These are phyloP conservation scores for Parapsyche elsis DNA, from an alignment of 1,140 invertebrate species.

Conservation along the genomic window DNA sequence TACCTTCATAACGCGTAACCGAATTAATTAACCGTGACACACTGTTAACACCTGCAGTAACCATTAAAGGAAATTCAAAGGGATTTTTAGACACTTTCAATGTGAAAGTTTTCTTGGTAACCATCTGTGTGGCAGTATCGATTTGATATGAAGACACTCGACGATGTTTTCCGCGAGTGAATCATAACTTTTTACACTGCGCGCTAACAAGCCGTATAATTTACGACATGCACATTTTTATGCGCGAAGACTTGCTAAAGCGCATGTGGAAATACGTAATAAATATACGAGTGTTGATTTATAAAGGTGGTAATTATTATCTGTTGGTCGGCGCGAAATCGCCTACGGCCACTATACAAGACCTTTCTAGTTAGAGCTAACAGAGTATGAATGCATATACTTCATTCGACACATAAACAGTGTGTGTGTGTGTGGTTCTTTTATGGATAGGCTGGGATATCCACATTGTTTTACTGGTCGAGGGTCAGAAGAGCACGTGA, in stretches of 20 bases:
- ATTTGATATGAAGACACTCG: too few relatives aligned
- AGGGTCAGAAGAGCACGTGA: background rate
- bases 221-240: constrained; percentile 29
- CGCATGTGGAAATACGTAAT: constrained; percentile 21
- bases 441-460: too few relatives aligned
- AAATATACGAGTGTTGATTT: constrained; percentile 36
- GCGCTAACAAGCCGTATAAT: constrained; percentile 13
- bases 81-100: too few relatives aligned
- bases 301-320: constrained; percentile 29
- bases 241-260: constrained; percentile 20
- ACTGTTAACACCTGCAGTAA: too few relatives aligned
- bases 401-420: background rate
- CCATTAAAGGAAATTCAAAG: too few relatives aligned
- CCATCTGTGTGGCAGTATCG: too few relatives aligned
- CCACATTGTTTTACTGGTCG: too few relatives aligned
- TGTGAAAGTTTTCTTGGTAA: too few relatives aligned
- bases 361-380: background rate
- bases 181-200: background rate
- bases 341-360: constrained; percentile 14
- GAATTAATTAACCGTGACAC: too few relatives aligned
- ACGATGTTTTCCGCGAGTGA: too few relatives aligned
- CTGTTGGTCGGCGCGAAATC: constrained; percentile 25
- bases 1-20: too few relatives aligned
- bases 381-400: background rate
- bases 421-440: background rate